phyloP scores from a whole-genome alignment of 2,888 invertebrate species.

The Galeruca laticollis region DNA sequence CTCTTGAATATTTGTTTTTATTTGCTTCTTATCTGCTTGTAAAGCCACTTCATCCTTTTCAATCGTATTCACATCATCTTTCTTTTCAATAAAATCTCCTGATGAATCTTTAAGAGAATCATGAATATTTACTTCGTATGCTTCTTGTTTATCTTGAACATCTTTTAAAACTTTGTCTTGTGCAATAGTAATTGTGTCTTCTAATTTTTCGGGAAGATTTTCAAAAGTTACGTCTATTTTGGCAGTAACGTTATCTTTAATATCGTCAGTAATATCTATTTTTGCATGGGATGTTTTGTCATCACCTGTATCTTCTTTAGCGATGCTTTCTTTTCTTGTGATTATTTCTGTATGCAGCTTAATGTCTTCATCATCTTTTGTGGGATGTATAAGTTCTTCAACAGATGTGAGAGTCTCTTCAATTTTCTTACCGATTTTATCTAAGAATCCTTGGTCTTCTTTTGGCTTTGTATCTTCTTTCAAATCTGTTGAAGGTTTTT shows the following conservation, averaged over 20 bases:
- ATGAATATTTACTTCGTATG: background rate
- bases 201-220: background rate
- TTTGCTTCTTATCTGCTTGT: background rate
- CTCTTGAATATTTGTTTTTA: slow-evolving; percentile 8
- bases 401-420: slow-evolving; percentile 27
- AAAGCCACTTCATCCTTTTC: background rate
- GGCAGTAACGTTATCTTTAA: slow-evolving; percentile 1
- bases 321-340: slow-evolving; percentile 19
- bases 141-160: slow-evolving; percentile 12
- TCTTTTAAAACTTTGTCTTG: background rate
- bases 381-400: slow-evolving; percentile 19
- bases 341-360: background rate
- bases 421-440: slow-evolving; percentile 20
- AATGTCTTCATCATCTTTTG: slow-evolving; percentile 18
- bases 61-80: slow-evolving; percentile 7
- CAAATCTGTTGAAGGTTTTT: slow-evolving; percentile 31
- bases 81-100: slow-evolving; percentile 21
- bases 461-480: slow-evolving; percentile 13
- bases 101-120: background rate
- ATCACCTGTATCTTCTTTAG: slow-evolving; percentile 23
- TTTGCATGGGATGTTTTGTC: background rate
- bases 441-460: slow-evolving; percentile 14
- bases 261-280: slow-evolving; percentile 6
- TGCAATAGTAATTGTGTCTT: background rate
- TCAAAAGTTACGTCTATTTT: background rate